These are phyloP conservation scores for Austrofundulus limnaeus DNA, from an alignment of 2,113 vertebrate species.

Conservation along the genomic window DNA sequence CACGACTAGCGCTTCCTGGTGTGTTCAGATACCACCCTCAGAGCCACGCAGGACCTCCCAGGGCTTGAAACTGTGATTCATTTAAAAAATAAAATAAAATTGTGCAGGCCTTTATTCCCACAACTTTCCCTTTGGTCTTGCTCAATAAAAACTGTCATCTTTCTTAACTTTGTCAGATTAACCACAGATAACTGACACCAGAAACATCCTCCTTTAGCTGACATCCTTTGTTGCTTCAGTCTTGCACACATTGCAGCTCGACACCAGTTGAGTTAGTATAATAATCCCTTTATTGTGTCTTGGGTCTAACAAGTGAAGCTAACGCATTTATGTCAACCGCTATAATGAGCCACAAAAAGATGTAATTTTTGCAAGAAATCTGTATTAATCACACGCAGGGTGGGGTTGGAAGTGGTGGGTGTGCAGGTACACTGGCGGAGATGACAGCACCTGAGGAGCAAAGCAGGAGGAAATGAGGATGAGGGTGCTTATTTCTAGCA, in stretches of 20 bases:
- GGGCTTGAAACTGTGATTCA: constrained; percentile 37
- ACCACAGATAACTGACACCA: constrained; percentile 2
- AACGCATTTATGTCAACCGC: too few relatives aligned
- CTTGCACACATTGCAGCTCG: not conserved
- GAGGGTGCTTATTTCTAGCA: too few relatives aligned
- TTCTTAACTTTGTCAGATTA: not conserved
- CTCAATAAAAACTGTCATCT: constrained; percentile 15
- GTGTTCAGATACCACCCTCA: constrained; percentile 36
- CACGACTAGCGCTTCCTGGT: constrained; percentile 46
- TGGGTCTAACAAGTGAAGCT: too few relatives aligned
- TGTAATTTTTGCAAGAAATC: too few relatives aligned
- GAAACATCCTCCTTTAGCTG: not conserved
- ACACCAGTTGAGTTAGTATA: not conserved
- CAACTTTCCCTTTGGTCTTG: constrained; percentile 17
- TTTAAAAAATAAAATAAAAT: constrained; percentile 8
- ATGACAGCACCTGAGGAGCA: too few relatives aligned
- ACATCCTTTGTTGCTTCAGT: not conserved
- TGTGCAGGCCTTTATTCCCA: constrained; percentile 47
- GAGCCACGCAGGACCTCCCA: constrained; percentile 42
- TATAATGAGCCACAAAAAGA: too few relatives aligned
- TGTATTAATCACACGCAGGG: too few relatives aligned
- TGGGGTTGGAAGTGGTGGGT: too few relatives aligned
- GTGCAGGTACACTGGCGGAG: too few relatives aligned
- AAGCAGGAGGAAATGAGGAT: too few relatives aligned
- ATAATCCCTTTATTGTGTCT: too few relatives aligned